Conservation (phyloP, 2,797 vertebrate species). For the Setipinna tenuifilis region DNA sequence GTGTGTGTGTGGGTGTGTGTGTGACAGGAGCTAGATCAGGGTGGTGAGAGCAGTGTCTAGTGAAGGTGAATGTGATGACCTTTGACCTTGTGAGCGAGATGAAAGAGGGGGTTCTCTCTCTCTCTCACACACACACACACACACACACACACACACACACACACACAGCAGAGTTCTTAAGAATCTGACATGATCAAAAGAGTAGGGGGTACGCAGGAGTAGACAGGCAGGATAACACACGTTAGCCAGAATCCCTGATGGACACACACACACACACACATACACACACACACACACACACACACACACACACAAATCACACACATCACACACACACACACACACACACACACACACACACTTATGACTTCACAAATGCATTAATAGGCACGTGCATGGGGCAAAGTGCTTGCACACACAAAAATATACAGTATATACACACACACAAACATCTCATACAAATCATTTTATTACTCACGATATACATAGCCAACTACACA, state of each 20-base stretch:
- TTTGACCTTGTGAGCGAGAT: background rate
- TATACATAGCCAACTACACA: too few relatives aligned
- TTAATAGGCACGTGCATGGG: background rate
- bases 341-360: too few relatives aligned
- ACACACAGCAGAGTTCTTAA: background rate
- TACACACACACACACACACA: background rate
- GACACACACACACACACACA: conserved; percentile 3
- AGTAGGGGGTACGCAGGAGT: background rate
- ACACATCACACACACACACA: background rate
- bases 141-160: too few relatives aligned
- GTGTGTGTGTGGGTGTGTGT: background rate
- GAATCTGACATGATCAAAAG: background rate
- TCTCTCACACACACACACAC: too few relatives aligned
- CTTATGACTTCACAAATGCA: too few relatives aligned
- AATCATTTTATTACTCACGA: too few relatives aligned
- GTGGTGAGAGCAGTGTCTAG: background rate
- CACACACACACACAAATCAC: too few relatives aligned
- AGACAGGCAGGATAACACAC: background rate
- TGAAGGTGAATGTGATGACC: background rate
- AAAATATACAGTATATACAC: background rate
- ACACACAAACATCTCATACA: too few relatives aligned
- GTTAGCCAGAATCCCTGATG: background rate
- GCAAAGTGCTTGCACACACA: background rate
- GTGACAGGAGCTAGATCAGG: background rate
- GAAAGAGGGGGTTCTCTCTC: background rate